Conservation (phyloP, 2,113 vertebrate species). For the Notechis scutatus region DNA sequence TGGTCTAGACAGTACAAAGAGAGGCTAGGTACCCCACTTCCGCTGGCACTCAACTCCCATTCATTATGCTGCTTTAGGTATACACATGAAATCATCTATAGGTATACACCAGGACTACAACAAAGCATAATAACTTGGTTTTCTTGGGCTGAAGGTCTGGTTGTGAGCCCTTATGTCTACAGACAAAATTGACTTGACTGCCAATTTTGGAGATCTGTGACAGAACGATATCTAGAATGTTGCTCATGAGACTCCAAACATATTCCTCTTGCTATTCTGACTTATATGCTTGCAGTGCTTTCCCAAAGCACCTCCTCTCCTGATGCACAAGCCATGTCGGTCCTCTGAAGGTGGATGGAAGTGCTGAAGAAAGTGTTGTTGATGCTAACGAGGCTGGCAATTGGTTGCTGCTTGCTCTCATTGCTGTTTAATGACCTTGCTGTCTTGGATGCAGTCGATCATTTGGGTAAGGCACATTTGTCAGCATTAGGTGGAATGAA, state of each 20-base stretch:
- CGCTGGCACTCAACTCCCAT: not conserved
- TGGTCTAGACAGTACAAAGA: not conserved
- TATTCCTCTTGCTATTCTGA: not conserved
- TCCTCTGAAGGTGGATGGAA: not conserved
- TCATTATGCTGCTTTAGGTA: not conserved
- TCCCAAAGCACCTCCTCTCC: not conserved
- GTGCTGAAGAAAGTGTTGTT: not conserved
- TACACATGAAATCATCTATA: not conserved
- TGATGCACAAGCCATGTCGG: not conserved
- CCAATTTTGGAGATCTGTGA: not conserved
- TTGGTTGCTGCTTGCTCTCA: not conserved
- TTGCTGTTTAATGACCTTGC: slow-evolving; percentile 8
- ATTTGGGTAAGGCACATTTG: not conserved
- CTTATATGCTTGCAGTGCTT: not conserved
- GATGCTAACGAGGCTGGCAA: not conserved
- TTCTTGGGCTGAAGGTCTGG: not conserved
- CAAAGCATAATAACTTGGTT: not conserved
- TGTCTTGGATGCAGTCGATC: not conserved
- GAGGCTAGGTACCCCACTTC: not conserved
- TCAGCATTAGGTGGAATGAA: not conserved
- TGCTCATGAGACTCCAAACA: not conserved
- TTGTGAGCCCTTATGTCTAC: not conserved
- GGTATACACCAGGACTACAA: not conserved
- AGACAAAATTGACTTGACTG: not conserved
- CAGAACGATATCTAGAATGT: not conserved